These are phyloP conservation scores for Dermolepida albohirtum DNA, from an alignment of 2,888 invertebrate genomes.

Conservation along the genomic window DNA sequence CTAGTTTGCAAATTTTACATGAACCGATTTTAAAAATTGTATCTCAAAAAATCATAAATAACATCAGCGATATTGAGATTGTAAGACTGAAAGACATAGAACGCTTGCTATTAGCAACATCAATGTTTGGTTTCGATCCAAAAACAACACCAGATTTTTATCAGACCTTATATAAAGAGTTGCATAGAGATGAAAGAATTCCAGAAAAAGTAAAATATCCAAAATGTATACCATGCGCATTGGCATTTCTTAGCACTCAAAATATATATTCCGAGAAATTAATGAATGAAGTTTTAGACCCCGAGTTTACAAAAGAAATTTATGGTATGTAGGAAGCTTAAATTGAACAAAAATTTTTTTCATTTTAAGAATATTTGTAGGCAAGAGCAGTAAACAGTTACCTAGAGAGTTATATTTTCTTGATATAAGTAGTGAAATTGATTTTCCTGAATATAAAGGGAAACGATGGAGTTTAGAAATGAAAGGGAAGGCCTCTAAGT, in stretches of 20 bases:
- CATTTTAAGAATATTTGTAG: constrained; percentile 43
- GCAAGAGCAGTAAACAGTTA: constrained; percentile 52
- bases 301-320: constrained; percentile 69
- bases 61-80: constrained; percentile 61
- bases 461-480: constrained; percentile 67
- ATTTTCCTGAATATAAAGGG: constrained; percentile 71
- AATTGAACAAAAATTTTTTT: background rate
- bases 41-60: constrained; percentile 66
- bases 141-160: constrained; percentile 67
- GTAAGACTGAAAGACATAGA: constrained; percentile 78
- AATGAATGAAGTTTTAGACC: constrained; percentile 69
- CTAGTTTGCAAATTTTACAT: constrained; percentile 67
- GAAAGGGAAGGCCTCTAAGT: constrained; percentile 69
- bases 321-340: constrained; percentile 65
- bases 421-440: constrained; percentile 72
- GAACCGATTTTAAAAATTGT: constrained; percentile 66
- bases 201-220: constrained; percentile 71
- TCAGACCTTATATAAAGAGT: constrained; percentile 62
- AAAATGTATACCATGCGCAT: constrained; percentile 71
- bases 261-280: constrained; percentile 72
- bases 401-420: constrained; percentile 73
- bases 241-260: constrained; percentile 72
- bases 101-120: constrained; percentile 73
- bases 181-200: constrained; percentile 68
- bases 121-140: constrained; percentile 72